Evolutionary conservation across 2,113 vertebrate genomes (phyloP).

Genomic region (Syrmaticus mikado): DNA sequence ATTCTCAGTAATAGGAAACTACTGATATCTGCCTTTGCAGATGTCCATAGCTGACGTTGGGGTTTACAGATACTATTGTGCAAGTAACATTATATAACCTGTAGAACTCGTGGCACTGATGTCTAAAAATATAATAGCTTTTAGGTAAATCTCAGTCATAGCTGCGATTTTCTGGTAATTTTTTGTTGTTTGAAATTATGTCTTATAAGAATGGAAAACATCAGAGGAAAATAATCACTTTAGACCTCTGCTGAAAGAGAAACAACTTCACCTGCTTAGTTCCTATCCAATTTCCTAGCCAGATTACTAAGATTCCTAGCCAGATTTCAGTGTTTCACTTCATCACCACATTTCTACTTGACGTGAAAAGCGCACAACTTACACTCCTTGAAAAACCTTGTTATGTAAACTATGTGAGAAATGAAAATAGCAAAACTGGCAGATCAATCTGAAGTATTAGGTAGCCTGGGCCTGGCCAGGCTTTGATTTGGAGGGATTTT

Average conservation of each 20-base stretch:
- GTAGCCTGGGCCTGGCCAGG: neutral
- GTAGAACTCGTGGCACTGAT: neutral
- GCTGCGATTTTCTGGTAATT: neutral
- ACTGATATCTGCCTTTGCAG: constrained; percentile 66
- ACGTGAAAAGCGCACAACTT: neutral
- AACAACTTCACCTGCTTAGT: neutral
- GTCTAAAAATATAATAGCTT: neutral
- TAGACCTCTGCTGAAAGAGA: neutral
- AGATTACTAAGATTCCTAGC: neutral
- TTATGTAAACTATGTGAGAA: neutral
- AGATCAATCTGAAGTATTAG: neutral
- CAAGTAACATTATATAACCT: neutral
- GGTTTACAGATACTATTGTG: constrained; percentile 44
- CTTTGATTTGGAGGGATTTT: neutral
- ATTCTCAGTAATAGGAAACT: constrained; percentile 41
- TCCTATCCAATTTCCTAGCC: neutral
- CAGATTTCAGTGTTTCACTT: neutral
- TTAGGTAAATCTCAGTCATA: neutral
- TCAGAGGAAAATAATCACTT: neutral
- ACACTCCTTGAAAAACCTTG: neutral
- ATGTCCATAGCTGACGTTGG: constrained; percentile 30
- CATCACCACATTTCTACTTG: neutral
- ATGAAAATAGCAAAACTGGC: neutral
- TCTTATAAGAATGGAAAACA: neutral
- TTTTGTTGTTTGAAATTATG: neutral